Conservation (phyloP, 1,140 invertebrate species). For the Drosophila bifasciata region DNA sequence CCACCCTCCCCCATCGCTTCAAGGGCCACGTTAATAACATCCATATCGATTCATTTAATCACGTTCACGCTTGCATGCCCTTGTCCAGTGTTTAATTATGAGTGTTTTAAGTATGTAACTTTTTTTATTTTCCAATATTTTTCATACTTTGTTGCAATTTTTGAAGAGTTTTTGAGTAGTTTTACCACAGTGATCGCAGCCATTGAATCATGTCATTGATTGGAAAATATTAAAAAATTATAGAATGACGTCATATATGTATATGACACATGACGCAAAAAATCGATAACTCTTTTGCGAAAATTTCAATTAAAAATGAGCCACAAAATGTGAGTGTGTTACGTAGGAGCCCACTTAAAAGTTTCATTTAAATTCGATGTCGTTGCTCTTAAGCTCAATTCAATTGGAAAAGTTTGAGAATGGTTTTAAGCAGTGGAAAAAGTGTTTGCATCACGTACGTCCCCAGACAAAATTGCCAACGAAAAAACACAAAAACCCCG, state of each 20-base stretch:
- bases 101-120: background rate
- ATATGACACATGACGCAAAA: no score
- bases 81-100: background rate
- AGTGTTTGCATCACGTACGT: slow-evolving; percentile 45
- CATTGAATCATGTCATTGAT: no score
- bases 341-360: slow-evolving; percentile 3
- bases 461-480: slow-evolving; percentile 15
- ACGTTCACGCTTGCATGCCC: background rate
- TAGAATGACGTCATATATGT: no score
- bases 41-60: slow-evolving; percentile 12
- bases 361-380: slow-evolving; percentile 13
- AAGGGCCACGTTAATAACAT: background rate
- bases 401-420: slow-evolving; percentile 16
- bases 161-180: no score
- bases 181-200: no score
- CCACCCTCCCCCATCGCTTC: background rate
- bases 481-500: background rate
- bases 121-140: background rate
- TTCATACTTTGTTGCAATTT: no score
- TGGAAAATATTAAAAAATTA: slow-evolving; percentile 21
- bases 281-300: slow-evolving; percentile 15
- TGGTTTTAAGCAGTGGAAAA: slow-evolving; percentile 27
- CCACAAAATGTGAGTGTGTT: slow-evolving; percentile 4
- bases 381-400: slow-evolving; percentile 49
- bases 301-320: slow-evolving; percentile 47